phyloP scores from a whole-genome alignment of 2,113 vertebrate genomes.

The Nestor notabilis region DNA sequence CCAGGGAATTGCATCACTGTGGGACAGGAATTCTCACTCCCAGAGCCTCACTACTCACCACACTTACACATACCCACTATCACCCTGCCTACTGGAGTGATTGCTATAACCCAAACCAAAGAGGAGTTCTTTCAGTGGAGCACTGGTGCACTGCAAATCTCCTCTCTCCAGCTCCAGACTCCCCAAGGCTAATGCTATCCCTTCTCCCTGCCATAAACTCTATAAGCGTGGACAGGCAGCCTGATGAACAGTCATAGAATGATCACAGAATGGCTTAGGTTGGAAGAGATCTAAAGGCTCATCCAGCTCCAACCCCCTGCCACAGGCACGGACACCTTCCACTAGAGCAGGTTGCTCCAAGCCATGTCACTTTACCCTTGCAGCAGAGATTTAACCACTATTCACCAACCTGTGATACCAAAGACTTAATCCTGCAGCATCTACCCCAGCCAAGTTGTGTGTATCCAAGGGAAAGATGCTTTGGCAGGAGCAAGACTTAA shows the following conservation, averaged over 20 bases:
- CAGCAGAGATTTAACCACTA: background rate
- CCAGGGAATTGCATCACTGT: background rate
- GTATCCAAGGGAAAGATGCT: background rate
- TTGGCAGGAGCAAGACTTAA: background rate
- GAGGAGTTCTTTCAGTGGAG: background rate
- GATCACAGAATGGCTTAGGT: background rate
- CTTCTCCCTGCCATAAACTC: background rate
- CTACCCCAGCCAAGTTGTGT: background rate
- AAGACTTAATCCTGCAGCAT: background rate
- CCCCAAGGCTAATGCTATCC: background rate
- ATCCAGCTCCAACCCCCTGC: background rate
- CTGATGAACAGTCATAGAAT: background rate
- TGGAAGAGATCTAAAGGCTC: background rate
- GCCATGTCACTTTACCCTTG: background rate
- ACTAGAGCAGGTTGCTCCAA: background rate
- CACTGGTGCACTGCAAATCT: background rate
- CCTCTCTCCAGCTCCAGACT: background rate
- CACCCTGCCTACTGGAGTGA: background rate
- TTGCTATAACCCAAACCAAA: background rate
- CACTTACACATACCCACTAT: background rate
- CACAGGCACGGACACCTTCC: background rate
- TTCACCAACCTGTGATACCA: accelerated
- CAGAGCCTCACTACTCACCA: background rate
- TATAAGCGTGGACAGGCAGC: background rate
- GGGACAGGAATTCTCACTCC: background rate